phyloP scores from a whole-genome alignment of 92 coral and sea anemone species.

The Porites rus region DNA sequence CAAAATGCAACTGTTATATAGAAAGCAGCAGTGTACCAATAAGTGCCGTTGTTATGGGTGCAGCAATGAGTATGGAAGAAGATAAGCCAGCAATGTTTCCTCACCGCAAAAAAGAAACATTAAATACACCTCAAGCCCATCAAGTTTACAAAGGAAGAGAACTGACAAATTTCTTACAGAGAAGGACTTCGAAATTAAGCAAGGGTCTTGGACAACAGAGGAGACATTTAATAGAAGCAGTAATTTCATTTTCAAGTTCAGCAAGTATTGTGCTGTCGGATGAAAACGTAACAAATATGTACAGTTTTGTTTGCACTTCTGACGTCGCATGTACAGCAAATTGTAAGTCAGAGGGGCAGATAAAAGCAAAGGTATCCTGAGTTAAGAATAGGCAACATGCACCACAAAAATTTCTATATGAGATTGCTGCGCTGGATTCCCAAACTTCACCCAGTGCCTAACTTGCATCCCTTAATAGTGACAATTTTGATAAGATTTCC shows the following conservation, averaged over 20 bases:
- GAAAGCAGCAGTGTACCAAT: constrained; percentile 13
- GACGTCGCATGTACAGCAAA: neutral
- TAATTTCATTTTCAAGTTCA: neutral
- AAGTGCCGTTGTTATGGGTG: constrained; percentile 38
- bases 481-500: too few relatives aligned
- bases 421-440: too few relatives aligned
- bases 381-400: too few relatives aligned
- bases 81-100: too few relatives aligned
- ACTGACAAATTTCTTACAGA: constrained; percentile 13
- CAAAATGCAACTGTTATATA: constrained; percentile 48
- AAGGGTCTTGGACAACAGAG: constrained; percentile 54
- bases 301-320: constrained; percentile 22
- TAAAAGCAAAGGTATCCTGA: neutral
- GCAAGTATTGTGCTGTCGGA: constrained; percentile 13
- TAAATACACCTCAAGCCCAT: constrained; percentile 37
- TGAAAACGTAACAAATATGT: constrained; percentile 19
- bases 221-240: constrained; percentile 22
- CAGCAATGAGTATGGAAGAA: neutral
- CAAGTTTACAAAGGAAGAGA: constrained; percentile 37
- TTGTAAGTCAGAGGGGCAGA: constrained; percentile 23
- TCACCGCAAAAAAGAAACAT: constrained; percentile 6
- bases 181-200: constrained; percentile 22
- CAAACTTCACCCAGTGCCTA: too few relatives aligned
- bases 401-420: too few relatives aligned
- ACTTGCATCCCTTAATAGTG: too few relatives aligned